Conservation (phyloP, 2,113 vertebrate species). For the Pachyramphus minor region DNA sequence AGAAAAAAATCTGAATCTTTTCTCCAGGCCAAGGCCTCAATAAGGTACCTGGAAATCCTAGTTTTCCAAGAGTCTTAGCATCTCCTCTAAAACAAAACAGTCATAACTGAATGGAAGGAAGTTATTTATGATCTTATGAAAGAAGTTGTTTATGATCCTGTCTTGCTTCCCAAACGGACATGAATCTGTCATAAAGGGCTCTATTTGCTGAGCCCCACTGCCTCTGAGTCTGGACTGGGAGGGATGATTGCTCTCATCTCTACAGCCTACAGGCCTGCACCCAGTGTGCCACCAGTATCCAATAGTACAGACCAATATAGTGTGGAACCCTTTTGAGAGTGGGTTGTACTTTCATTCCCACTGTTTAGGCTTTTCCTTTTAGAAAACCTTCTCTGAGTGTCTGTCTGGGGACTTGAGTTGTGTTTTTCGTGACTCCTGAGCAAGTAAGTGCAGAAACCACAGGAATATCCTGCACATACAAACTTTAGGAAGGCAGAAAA, state of each 20-base stretch:
- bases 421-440: not conserved
- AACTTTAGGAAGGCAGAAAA: not conserved
- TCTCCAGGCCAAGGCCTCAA: not conserved
- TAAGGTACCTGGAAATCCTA: not conserved
- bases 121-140: not conserved
- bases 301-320: not conserved
- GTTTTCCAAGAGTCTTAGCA: not conserved
- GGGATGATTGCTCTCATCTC: not conserved
- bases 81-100: rapidly evolving
- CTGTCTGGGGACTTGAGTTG: not conserved
- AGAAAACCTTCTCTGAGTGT: not conserved
- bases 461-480: not conserved
- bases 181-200: not conserved
- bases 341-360: not conserved
- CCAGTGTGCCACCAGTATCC: not conserved
- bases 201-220: not conserved
- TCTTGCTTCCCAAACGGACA: not conserved
- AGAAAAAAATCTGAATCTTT: not conserved
- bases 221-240: not conserved
- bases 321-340: not conserved
- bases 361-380: not conserved
- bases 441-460: not conserved
- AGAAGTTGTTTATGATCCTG: not conserved
- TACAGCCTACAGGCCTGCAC: not conserved
- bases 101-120: not conserved